phyloP scores from a whole-genome alignment of 2,888 invertebrate species.

The Scaptomyza cyrtandrae region DNA sequence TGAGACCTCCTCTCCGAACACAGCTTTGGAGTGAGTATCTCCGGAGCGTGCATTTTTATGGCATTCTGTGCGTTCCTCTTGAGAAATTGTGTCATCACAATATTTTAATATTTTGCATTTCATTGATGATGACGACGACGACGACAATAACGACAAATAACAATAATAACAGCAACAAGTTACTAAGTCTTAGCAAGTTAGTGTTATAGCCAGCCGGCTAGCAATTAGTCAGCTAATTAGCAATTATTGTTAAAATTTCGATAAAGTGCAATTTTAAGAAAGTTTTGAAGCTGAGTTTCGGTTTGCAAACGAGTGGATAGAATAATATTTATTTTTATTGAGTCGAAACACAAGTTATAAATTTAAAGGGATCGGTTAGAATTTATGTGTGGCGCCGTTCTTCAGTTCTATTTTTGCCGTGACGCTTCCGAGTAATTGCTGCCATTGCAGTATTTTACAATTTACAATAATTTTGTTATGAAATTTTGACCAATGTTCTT shows the following conservation, averaged over 20 bases:
- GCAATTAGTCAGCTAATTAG: conserved; percentile 36
- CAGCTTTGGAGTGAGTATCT: conserved; percentile 40
- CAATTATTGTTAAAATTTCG: conserved; percentile 16
- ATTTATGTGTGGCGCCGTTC: too few species aligned
- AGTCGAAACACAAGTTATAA: too few species aligned
- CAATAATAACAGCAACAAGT: not conserved
- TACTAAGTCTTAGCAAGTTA: conserved; percentile 10
- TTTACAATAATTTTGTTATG: too few species aligned
- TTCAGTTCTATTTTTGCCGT: too few species aligned
- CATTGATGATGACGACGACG: conserved; percentile 37
- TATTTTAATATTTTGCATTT: conserved; percentile 62
- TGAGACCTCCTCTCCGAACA: conserved; percentile 26
- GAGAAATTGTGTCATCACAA: conserved; percentile 61
- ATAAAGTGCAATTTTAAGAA: not conserved
- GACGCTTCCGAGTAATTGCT: too few species aligned
- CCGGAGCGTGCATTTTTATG: conserved; percentile 64
- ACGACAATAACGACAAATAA: not conserved
- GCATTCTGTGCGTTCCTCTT: conserved; percentile 59
- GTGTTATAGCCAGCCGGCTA: conserved; percentile 38
- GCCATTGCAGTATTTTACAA: too few species aligned
- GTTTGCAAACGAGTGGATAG: too few species aligned
- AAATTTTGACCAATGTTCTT: too few species aligned
- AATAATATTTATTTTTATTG: too few species aligned
- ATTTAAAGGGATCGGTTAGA: too few species aligned
- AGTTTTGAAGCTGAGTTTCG: not conserved